Evolutionary conservation across 1,140 invertebrate species (phyloP).

Genomic region (Drosophila chauvacae): DNA sequence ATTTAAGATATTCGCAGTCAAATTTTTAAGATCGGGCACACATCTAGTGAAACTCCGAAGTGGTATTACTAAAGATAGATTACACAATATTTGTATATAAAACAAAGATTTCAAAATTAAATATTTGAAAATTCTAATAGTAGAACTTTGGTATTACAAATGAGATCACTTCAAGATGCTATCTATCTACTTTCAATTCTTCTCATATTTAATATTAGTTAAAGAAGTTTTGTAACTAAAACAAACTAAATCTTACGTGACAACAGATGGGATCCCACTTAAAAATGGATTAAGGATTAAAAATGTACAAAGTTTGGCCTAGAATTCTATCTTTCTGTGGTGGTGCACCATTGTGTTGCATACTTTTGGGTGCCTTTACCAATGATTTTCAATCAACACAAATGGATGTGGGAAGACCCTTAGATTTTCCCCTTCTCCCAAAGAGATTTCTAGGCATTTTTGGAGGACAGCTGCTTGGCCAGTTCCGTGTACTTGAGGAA

Average conservation of each 20-base stretch:
- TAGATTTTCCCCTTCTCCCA: not conserved
- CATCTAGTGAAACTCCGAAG: not conserved
- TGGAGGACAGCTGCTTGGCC: constrained; percentile 97
- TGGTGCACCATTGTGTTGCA: not conserved
- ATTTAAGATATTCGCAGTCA: not conserved
- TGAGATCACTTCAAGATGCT: constrained; percentile 3
- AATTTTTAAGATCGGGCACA: not conserved
- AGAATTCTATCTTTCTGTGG: no score
- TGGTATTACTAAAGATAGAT: not conserved
- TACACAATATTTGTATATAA: not conserved
- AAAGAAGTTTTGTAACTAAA: not conserved
- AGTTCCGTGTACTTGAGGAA: constrained; percentile 98
- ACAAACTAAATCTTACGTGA: not conserved
- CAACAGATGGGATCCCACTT: not conserved
- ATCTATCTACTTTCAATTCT: not conserved
- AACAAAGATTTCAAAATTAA: not conserved
- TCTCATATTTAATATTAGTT: constrained; percentile 2
- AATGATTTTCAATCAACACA: not conserved
- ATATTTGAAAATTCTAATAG: not conserved
- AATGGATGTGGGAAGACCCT: not conserved
- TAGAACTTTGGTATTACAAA: constrained; percentile 10
- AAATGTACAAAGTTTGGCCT: not conserved
- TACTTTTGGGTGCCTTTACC: not conserved
- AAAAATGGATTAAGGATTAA: not conserved
- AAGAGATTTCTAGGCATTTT: constrained; percentile 90